Evolutionary conservation across 2,888 invertebrate genomes (phyloP).

Genomic region (Rhagophthalmus giganteus): DNA sequence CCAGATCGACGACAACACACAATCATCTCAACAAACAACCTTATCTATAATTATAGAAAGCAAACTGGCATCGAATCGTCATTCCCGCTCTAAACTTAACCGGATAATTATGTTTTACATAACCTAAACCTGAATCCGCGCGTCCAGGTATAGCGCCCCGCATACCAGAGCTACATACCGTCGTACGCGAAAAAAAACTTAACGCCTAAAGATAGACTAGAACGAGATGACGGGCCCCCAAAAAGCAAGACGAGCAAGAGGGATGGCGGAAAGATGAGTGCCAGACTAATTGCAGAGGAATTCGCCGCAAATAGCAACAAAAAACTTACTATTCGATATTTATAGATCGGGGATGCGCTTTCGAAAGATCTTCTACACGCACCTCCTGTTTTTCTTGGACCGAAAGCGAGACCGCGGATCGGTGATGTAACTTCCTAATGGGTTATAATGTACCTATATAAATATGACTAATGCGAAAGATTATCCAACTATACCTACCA

Average conservation of each 20-base stretch:
- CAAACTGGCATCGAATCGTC: slow-evolving; percentile 27
- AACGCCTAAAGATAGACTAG: slow-evolving; percentile 22
- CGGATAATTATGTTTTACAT: slow-evolving; percentile 35
- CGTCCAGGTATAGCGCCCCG: slow-evolving; percentile 36
- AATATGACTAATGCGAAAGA: no score
- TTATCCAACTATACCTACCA: no score
- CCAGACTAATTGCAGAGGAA: slow-evolving; percentile 44
- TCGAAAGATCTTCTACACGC: background rate
- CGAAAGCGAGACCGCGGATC: no score
- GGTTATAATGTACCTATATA: no score
- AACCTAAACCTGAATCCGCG: slow-evolving; percentile 38
- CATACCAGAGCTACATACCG: slow-evolving; percentile 36
- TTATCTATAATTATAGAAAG: slow-evolving; percentile 23
- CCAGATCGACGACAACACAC: slow-evolving; percentile 20
- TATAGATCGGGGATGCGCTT: slow-evolving; percentile 33
- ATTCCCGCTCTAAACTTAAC: slow-evolving; percentile 32
- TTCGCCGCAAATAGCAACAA: slow-evolving; percentile 39
- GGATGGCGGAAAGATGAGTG: slow-evolving; percentile 25
- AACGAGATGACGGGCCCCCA: slow-evolving; percentile 13
- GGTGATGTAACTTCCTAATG: no score
- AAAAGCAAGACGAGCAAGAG: slow-evolving; percentile 9
- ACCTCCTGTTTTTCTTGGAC: background rate
- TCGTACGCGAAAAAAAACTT: slow-evolving; percentile 18
- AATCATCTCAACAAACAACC: slow-evolving; percentile 24
- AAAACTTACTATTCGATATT: slow-evolving; percentile 33